Conservation (phyloP, 2,888 invertebrate genomes). For the Odontocolon sp. region DNA sequence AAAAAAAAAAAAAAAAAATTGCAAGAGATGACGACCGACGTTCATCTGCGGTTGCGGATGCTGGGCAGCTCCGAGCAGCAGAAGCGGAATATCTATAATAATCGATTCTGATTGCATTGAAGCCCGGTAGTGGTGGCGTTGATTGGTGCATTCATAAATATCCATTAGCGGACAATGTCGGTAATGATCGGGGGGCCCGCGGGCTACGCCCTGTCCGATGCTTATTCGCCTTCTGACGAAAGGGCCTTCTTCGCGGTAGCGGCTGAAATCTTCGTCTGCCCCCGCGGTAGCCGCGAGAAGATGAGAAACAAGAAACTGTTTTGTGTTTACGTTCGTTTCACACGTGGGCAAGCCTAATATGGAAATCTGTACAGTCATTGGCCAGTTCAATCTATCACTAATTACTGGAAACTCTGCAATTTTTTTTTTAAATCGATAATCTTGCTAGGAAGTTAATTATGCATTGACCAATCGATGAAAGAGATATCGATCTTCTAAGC, state of each 20-base stretch:
- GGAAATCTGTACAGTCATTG: no score
- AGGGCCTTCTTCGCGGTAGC: conserved; percentile 50
- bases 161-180: conserved; percentile 80
- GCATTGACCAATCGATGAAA: no score
- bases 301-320: conserved; percentile 74
- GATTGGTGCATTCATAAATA: conserved; percentile 81
- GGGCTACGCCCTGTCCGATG: conserved; percentile 76
- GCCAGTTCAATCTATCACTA: no score
- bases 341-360: conserved; percentile 1
- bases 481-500: no score
- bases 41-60: conserved; percentile 4
- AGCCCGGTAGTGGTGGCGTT: conserved; percentile 80
- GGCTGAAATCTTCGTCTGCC: conserved; percentile 26
- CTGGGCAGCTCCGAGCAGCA: neutral
- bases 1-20: conserved; percentile 5
- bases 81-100: conserved; percentile 74
- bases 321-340: conserved; percentile 24
- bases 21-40: conserved; percentile 13
- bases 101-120: conserved; percentile 81
- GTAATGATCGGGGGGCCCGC: conserved; percentile 78
- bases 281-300: conserved; percentile 58
- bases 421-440: no score
- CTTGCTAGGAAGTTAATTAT: no score
- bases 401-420: no score
- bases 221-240: conserved; percentile 55